phyloP scores from a whole-genome alignment of 2,113 vertebrate species.

The Myotis yumanensis region DNA sequence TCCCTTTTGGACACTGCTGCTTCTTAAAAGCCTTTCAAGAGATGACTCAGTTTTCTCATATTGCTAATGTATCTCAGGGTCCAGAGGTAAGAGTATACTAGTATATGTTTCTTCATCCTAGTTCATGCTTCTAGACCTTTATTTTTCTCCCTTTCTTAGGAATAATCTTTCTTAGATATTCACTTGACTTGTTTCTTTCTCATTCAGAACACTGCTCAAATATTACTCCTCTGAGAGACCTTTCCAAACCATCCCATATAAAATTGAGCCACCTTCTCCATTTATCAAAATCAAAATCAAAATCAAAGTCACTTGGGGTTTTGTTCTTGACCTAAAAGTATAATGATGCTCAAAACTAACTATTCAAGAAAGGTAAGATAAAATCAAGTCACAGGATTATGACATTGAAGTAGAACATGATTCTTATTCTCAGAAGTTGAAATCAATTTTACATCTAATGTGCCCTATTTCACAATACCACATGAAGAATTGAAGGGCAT shows the following conservation, averaged over 20 bases:
- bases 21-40: neutral
- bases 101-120: neutral
- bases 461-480: neutral
- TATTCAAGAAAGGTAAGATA: neutral
- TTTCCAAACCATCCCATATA: neutral
- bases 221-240: neutral
- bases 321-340: neutral
- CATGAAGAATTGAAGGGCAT: neutral
- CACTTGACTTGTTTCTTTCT: neutral
- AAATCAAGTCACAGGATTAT: neutral
- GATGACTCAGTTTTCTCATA: neutral
- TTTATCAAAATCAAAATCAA: constrained; percentile 5
- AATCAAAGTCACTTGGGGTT: neutral
- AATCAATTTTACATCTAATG: neutral
- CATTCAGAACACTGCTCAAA: neutral
- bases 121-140: neutral
- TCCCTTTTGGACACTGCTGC: neutral
- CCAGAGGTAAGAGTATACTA: neutral
- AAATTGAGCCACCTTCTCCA: neutral
- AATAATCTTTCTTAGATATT: neutral
- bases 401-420: neutral
- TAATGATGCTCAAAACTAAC: neutral
- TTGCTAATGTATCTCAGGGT: neutral
- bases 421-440: neutral
- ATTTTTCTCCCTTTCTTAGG: neutral